phyloP scores from a whole-genome alignment of 2,888 invertebrate species.

The Thera obeliscata region DNA sequence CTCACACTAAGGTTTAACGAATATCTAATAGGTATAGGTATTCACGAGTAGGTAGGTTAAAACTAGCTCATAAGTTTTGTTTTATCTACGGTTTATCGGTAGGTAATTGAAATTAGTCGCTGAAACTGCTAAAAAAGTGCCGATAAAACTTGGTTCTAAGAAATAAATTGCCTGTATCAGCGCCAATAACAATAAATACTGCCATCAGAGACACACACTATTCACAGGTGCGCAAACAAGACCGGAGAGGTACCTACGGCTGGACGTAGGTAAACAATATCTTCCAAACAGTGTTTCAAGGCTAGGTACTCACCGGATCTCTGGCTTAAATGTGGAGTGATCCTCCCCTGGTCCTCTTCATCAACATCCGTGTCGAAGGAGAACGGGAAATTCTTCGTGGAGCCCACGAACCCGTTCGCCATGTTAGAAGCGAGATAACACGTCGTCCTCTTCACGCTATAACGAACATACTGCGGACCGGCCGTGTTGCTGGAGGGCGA shows the following conservation, averaged over 20 bases:
- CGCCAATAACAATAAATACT: slow-evolving; percentile 24
- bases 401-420: slow-evolving; percentile 77
- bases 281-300: neutral
- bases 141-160: neutral
- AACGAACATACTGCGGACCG: slow-evolving; percentile 37
- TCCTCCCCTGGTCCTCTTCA: slow-evolving; percentile 64
- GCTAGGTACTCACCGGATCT: slow-evolving; percentile 68
- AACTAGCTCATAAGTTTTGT: neutral
- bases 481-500: slow-evolving; percentile 48
- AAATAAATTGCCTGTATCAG: slow-evolving; percentile 10
- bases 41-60: too few relatives aligned
- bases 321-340: slow-evolving; percentile 67
- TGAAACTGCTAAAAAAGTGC: neutral
- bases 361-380: slow-evolving; percentile 80
- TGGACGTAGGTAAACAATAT: slow-evolving; percentile 45
- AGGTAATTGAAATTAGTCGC: neutral
- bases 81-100: too few relatives aligned
- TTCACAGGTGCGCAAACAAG: slow-evolving; percentile 20
- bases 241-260: slow-evolving; percentile 11
- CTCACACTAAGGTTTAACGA: too few relatives aligned
- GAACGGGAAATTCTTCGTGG: slow-evolving; percentile 79
- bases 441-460: slow-evolving; percentile 32
- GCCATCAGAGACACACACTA: slow-evolving; percentile 10
- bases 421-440: slow-evolving; percentile 50
- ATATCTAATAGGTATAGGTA: too few relatives aligned